Percentiles rank a stretch among this genome's conserved stretches.
These are phyloP conservation scores for Schizotus pectinicornis DNA, from an alignment of 2,888 invertebrate genomes.

Conservation along the genomic window DNA sequence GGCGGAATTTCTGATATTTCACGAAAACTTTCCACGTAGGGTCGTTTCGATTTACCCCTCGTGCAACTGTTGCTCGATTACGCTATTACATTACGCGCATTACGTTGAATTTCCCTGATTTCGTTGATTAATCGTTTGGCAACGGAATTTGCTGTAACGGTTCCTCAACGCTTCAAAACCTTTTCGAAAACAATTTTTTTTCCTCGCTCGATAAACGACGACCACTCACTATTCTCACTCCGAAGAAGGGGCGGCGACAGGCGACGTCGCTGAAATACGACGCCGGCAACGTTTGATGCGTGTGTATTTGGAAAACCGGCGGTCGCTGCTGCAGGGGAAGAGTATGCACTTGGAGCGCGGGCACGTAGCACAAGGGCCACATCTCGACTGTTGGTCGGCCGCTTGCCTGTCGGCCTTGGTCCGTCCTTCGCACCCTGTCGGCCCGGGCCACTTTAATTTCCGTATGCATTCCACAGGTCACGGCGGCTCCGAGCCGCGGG, in stretches of 20 bases:
- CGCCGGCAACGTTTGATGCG: constrained; percentile 50
- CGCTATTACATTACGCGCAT: too few relatives aligned
- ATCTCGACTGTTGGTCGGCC: constrained; percentile 46
- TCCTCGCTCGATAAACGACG: background rate
- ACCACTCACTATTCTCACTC: constrained; percentile 17
- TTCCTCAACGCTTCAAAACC: too few relatives aligned
- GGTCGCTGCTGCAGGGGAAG: constrained; percentile 40
- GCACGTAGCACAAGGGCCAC: constrained; percentile 57
- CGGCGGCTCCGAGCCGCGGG: constrained; percentile 49
- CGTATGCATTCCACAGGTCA: constrained; percentile 57
- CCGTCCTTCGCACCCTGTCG: constrained; percentile 56
- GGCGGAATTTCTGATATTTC: too few relatives aligned
- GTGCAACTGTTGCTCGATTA: too few relatives aligned
- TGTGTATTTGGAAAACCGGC: constrained; percentile 18
- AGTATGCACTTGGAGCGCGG: constrained; percentile 51
- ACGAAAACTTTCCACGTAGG: too few relatives aligned
- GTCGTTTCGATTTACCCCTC: too few relatives aligned
- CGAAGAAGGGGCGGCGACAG: constrained; percentile 22
- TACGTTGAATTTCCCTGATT: too few relatives aligned
- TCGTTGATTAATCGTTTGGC: too few relatives aligned
- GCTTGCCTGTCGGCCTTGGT: constrained; percentile 49
- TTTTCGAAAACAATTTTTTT: too few relatives aligned
- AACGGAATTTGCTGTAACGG: too few relatives aligned
- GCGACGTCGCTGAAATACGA: constrained; percentile 42
- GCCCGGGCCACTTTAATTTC: constrained; percentile 52